Base-by-base conservation (phyloP, 2,797 vertebrate species). In the Novumbra hubbsi region DNA sequence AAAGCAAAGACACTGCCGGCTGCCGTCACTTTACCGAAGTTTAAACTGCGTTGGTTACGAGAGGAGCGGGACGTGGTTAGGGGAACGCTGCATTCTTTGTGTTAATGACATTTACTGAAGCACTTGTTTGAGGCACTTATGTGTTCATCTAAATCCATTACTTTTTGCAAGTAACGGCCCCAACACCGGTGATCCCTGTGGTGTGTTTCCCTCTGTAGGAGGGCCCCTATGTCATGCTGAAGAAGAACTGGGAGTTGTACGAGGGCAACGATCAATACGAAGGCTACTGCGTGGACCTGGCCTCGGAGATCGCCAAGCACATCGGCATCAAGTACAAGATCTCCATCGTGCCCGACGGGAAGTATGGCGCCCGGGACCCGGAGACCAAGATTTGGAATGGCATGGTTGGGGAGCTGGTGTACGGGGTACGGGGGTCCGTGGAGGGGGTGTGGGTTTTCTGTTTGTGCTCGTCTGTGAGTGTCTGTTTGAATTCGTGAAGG, bases 281-380 rank as follows among this genome's bases (percentile, higher is more conserved):
- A 92, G 97, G 97, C 76, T 98, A 98, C 92, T 98, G 97, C 89
- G 96, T 98, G 94, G 96, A 98, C 93, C 90, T 98, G 91, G 97
- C 96, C 71, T 96, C 96, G 63, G 97, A 98, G 93, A 98, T 98
- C 90, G 96, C 97, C 91, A 98, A 97, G 86, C 97, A 98, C 90
- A 97, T 97, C 90, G 96, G 96, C 89, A 96, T 98, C 94, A 97
- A 96, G 92, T 98, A 98, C 93, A 97, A 98, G 94, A 97, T 98
- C 92, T 95, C 96, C 90, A 96, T 98, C 87, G 96, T 98, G 71
- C 96, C 96, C 24, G 96, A 98, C 82, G 96, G 96, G 84, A 97
- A 97, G 88, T 98, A 98, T 52, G 97, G 97, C 89, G 97, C 96
- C 91, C 93, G 96, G 90, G 96, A 98, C 90, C 95, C 96, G 82